A percentile compares a stretch with the other conserved stretches of the same genome.
phyloP scores from a whole-genome alignment of 2,888 invertebrate species.

The Antheraea assamensis region DNA sequence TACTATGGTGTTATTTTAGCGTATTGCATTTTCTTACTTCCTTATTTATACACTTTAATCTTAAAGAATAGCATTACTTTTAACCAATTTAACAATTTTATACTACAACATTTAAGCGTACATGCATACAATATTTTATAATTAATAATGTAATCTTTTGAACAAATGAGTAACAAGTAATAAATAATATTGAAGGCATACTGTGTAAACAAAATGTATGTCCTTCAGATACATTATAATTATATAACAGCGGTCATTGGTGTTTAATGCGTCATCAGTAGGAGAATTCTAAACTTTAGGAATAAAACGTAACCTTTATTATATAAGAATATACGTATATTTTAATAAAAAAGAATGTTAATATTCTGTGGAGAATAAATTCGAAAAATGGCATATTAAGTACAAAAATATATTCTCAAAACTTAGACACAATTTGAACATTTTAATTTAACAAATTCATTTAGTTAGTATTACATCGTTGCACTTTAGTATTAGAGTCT shows the following conservation, averaged over 20 bases:
- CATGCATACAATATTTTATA: background rate
- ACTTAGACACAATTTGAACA: background rate
- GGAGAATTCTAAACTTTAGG: background rate
- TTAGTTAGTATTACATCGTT: no score
- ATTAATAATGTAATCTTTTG: background rate
- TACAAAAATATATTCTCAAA: background rate
- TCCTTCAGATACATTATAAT: constrained; percentile 19
- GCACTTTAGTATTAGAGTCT: no score
- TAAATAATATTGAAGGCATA: background rate
- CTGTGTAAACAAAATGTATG: background rate
- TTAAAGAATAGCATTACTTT: background rate
- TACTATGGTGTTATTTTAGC: constrained; percentile 2
- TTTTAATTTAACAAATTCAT: background rate
- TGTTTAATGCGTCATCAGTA: background rate
- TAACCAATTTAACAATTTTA: background rate
- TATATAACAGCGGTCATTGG: constrained; percentile 64
- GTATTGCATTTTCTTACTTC: constrained; percentile 4
- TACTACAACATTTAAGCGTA: background rate
- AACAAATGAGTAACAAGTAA: background rate
- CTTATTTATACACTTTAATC: background rate
- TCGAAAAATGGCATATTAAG: background rate
- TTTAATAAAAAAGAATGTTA: background rate
- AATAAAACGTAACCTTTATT: background rate
- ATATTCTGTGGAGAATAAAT: background rate
- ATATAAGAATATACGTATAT: background rate